Evolutionary conservation across 1,140 invertebrate genomes (phyloP), one percentile per base, ranked within the genome.

Genomic region (Pseudomyrmex dendroicus): DNA sequence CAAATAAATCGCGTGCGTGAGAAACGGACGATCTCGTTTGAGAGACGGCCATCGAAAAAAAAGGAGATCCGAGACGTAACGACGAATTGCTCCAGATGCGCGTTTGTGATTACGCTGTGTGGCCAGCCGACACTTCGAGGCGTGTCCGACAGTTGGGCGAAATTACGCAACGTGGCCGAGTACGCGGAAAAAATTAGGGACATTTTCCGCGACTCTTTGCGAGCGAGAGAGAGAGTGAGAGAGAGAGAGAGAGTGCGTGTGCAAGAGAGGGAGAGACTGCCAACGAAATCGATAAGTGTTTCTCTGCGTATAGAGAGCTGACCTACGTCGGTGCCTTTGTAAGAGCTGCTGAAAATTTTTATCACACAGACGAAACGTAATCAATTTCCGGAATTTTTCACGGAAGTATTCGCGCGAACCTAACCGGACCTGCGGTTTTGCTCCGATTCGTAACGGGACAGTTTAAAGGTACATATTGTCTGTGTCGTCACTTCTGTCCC

Each of bases 211-310:
- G 25, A 9, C 22, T n/a, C 4, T 22, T 35, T 70, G 35, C 50
- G 22, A 56, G 35, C 17, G 22, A 20, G 17, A 20, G 20, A 48
- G 56, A 74, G 66, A 84, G 44, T 1, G 67, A 46, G 20, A 20
- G 20, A 20, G 20, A 20, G 57, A 73, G 46, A 17, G 66, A 62
- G 61, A 7, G 46, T 46, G n/a, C 67, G 22, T n/a, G 17, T 48
- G 35, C 17, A 25, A 73, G 48, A 54, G 62, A 67, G 48, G 66
- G 73, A 56, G 62, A 68, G 63, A 48, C 20, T 5, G 54, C 54
- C 20, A 72, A 44, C 44, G 76, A 87, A 85, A 89, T 89, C 87
- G 57, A 89, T 89, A 89, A 73, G 68, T 70, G 67, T 67, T 74
- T 62, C 73, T 67, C 20, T 57, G 54, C 76, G 54, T 56, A 22